A percentile compares a stretch with the other conserved stretches of the same genome.
Conservation (phyloP, 2,888 invertebrate species). For the Aphodius sticticus region DNA sequence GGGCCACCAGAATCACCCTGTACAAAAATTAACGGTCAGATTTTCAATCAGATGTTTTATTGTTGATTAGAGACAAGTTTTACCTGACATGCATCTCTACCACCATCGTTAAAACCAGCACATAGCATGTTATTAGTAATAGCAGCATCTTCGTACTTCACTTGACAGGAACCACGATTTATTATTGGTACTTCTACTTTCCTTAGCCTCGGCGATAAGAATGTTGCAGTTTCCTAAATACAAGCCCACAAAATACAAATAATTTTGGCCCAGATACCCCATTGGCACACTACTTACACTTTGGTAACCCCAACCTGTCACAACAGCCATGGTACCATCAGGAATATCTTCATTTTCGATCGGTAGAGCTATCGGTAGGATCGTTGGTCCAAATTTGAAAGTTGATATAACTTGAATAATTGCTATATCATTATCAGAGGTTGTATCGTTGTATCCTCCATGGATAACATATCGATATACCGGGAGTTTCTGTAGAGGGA, state of each 20-base stretch:
- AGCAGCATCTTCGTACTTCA: neutral
- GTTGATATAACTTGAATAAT: slow-evolving; percentile 58
- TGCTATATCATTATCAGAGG: slow-evolving; percentile 63
- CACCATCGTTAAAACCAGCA: slow-evolving; percentile 54
- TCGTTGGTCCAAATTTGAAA: slow-evolving; percentile 54
- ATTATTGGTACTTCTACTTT: neutral
- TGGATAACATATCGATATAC: slow-evolving; percentile 61
- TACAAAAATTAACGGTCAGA: neutral
- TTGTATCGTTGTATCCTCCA: slow-evolving; percentile 60
- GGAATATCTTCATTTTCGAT: slow-evolving; percentile 22
- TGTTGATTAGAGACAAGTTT: neutral
- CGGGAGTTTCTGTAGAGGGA: slow-evolving; percentile 63
- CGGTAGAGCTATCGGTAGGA: slow-evolving; percentile 56
- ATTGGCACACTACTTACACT: neutral
- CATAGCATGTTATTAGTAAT: slow-evolving; percentile 64
- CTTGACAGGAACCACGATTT: neutral
- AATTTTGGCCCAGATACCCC: neutral
- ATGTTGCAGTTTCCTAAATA: neutral
- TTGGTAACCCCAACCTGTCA: slow-evolving; percentile 30
- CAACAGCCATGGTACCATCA: neutral
- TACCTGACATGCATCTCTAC: slow-evolving; percentile 31
- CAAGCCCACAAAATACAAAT: neutral
- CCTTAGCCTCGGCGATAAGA: neutral
- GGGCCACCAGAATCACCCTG: slow-evolving; percentile 35
- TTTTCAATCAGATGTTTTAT: neutral